Base-by-base conservation (phyloP, 2,888 invertebrate species). In the Craniophora ligustri region DNA sequence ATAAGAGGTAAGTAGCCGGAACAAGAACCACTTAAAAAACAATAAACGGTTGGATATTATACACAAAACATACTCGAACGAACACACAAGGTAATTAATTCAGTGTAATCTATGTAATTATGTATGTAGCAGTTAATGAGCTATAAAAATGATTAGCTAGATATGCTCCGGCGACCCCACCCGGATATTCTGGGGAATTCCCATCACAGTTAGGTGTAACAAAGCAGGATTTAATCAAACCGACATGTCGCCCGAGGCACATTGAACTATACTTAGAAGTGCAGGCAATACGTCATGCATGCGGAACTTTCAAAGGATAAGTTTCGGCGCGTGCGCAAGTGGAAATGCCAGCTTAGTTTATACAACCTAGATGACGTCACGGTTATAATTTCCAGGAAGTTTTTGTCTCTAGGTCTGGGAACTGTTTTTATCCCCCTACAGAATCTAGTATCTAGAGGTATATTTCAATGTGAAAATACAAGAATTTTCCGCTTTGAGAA, bases 121-220 rank as follows among this genome's bases (percentile, higher is more conserved):
- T 39, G 36, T 41, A 47, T 11, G 23, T 26, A 47, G 35, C 46
- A 38, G 35, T 67, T 65, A 66, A 68, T 58, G 68, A 61, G 63
- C 68, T 74, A 68, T 66, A 55, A 66, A 63, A 68, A 64, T 64
- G 42, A 54, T 67, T 50, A 50, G 55, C 51, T 32, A 44, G 60
- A 55, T 44, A 72, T 62, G 72, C 53, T 72, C 53, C 51, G 61
- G 6, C 65, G 74, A 41, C 31, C 48, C 41, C 47, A 72, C 59
- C 72, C 72, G 72, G 72, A 72, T 73, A 44, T 54, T 53, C 26
- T 47, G 59, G 59, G 72, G 42, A 55, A 58, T 56, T 47, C 65
- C 74, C 61, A 32, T 15, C 46, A 35, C 39, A 11, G 14, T 11
- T 49, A 47, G 26, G 16, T 41, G 41, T 55, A 18, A 46, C 40